Evolutionary conservation across 1,140 invertebrate species (phyloP).

Genomic region (Bombus cullumanus): DNA sequence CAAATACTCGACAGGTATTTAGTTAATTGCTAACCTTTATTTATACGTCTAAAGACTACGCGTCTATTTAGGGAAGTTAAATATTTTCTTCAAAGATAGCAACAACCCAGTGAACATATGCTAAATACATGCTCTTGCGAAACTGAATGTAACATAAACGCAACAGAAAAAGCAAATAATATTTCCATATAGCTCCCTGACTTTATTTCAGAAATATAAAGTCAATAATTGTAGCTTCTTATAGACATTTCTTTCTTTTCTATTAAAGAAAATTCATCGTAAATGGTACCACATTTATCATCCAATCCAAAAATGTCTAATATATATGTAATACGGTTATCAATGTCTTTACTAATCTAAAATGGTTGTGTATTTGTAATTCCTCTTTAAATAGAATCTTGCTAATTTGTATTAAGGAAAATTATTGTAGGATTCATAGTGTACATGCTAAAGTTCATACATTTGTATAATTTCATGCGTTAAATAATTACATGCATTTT

Average conservation of each 20-base stretch:
- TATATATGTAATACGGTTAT: neutral
- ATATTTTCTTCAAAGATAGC: slow-evolving; percentile 16
- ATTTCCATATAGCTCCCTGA: slow-evolving; percentile 56
- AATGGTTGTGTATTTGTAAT: slow-evolving; percentile 18
- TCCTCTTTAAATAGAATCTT: neutral
- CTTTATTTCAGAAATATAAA: slow-evolving; percentile 36
- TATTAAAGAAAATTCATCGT: neutral
- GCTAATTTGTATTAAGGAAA: neutral
- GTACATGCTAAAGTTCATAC: neutral
- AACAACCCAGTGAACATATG: slow-evolving; percentile 75
- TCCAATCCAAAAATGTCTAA: slow-evolving; percentile 3
- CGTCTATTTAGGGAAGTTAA: slow-evolving; percentile 12
- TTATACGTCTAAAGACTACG: slow-evolving; percentile 18
- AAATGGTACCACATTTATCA: neutral
- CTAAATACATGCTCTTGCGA: slow-evolving; percentile 75
- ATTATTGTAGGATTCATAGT: neutral
- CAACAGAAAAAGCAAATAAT: slow-evolving; percentile 73
- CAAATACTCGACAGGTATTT: neutral
- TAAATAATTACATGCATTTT: slow-evolving; percentile 18
- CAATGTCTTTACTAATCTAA: slow-evolving; percentile 9
- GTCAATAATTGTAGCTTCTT: slow-evolving; percentile 18
- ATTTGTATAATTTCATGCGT: neutral
- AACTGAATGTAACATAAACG: slow-evolving; percentile 70
- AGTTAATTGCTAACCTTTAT: neutral
- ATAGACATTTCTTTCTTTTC: neutral